These are phyloP conservation scores for Gibbula magus DNA, from an alignment of 2,888 invertebrate genomes.

Conservation along the genomic window DNA sequence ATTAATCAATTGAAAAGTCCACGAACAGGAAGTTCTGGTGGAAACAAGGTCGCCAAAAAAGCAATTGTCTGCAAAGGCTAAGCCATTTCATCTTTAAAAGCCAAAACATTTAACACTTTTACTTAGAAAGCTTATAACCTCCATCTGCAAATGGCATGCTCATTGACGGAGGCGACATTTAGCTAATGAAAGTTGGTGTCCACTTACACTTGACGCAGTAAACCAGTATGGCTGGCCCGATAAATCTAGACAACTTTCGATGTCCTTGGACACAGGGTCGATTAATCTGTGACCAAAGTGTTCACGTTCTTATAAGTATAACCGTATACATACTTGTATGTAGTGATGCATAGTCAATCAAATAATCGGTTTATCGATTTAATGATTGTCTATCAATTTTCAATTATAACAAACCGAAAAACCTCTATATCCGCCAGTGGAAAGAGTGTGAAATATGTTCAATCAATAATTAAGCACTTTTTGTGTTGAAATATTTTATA, in stretches of 20 bases:
- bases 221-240: neutral
- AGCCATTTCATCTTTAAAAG: conserved; percentile 13
- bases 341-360: too few species aligned
- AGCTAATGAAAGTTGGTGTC: conserved; percentile 15
- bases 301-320: too few species aligned
- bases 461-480: too few species aligned
- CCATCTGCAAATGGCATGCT: neutral
- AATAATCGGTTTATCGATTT: too few species aligned
- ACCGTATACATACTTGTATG: too few species aligned
- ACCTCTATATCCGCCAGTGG: neutral
- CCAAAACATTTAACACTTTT: conserved; percentile 3
- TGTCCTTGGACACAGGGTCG: too few species aligned
- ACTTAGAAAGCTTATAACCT: neutral
- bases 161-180: neutral
- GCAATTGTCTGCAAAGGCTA: neutral
- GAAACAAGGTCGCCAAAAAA: neutral
- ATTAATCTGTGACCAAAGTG: too few species aligned
- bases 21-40: neutral
- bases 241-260: neutral
- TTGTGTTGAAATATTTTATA: too few species aligned
- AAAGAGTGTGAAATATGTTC: too few species aligned
- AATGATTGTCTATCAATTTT: too few species aligned
- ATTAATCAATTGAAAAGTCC: too few species aligned
- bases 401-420: too few species aligned
- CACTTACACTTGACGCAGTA: neutral